These are phyloP conservation scores for Hylia prasina DNA, from an alignment of 2,113 vertebrate genomes.

Conservation along the genomic window DNA sequence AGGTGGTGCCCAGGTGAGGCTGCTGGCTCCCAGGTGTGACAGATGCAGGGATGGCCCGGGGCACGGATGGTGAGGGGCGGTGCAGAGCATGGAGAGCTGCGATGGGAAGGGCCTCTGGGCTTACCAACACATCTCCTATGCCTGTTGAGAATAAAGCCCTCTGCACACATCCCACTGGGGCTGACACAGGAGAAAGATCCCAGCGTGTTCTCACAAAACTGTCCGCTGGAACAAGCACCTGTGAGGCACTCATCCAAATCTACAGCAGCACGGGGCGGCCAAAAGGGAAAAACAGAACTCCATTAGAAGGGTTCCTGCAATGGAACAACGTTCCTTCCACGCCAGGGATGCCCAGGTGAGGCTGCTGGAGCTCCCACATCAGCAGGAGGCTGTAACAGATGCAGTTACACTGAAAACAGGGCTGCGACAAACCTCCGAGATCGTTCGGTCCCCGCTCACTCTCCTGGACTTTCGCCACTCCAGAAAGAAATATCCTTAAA, in stretches of 20 bases:
- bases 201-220: conserved; percentile 74
- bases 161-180: conserved; percentile 72
- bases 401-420: not conserved
- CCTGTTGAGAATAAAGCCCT: conserved; percentile 74
- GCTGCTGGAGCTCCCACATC: not conserved
- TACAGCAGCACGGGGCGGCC: conserved; percentile 20
- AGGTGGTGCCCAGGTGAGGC: not conserved
- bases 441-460: not conserved
- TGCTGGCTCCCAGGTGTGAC: conserved; percentile 12
- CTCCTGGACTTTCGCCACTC: not conserved
- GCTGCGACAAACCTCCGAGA: not conserved
- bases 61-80: not conserved
- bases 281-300: conserved; percentile 64
- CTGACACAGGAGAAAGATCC: conserved; percentile 77
- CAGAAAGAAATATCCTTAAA: not conserved
- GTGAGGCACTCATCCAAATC: conserved; percentile 74
- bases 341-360: too few relatives aligned
- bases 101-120: conserved; percentile 32
- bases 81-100: conserved; percentile 11
- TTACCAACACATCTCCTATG: conserved; percentile 75
- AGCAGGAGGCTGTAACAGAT: not conserved
- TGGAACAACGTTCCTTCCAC: too few relatives aligned
- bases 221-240: conserved; percentile 68
- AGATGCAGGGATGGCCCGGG: conserved; percentile 30
- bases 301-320: conserved; percentile 9